Evolutionary conservation across 2,888 invertebrate genomes (phyloP), one percentile per base, ranked within the genome.

Genomic region (Allacma fusca): DNA sequence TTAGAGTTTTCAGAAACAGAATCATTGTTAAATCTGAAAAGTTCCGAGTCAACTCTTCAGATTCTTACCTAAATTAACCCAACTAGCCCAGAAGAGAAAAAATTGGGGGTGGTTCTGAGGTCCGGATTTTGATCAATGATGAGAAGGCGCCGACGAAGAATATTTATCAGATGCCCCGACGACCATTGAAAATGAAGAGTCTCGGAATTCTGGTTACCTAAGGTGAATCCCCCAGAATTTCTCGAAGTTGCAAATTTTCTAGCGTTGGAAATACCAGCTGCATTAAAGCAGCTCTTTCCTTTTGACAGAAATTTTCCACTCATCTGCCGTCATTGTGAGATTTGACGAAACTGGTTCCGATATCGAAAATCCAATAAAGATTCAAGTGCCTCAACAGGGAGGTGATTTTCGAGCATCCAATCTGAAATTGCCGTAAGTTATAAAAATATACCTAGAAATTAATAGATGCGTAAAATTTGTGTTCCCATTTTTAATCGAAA

Each of bases 221-320:
- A 72, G 26, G 72, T 72, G 9, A 67, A 34, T 19, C 21, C 67
- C 4, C 62, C 73, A 40, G 23, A 74, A 19, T 70, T 80, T 67
- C 79, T 74, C 0, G 79, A 78, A 64, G 80, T 80, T 5, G 69
- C 43, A 16, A 72, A 79, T 19, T 34, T 79, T 34, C 75, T 76
- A 1, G 26, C 74, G 21, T 26, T 76, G 69, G 40, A 43, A 5
- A 29, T 80, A 13, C 80, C 80, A 12, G 75, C n/a, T n/a, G 62
- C 13, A 74, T 74, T 24, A 21, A 34, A 5, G 73, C 23, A 24
- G 26, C 43, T 24, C 64, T n/a, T n/a, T n/a, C n/a, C n/a, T n/a
- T n/a, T n/a, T n/a, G n/a, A n/a, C n/a, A n/a, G n/a, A n/a, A n/a
- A 34, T 74, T 24, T 65, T 74, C 62, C 59, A 74, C n/a, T 64